Base-by-base conservation (phyloP, 1,140 invertebrate species). In the Diorhabda elongata region DNA sequence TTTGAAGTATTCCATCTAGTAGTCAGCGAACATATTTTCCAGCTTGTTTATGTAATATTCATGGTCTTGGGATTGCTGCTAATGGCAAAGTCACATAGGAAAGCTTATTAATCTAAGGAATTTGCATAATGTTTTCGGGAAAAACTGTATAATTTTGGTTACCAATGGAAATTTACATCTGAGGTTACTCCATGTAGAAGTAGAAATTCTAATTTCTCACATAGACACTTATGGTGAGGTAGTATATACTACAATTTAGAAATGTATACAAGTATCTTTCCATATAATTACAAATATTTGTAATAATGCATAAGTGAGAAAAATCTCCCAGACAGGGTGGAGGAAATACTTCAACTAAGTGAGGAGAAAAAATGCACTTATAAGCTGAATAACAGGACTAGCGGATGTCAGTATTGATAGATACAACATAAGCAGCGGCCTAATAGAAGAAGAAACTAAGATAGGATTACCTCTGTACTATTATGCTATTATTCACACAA, bases 1-100 rank as follows among this genome's bases (percentile, higher is more conserved):
- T 26, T 26, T 26, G 26, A 26, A 26, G 0, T 26, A 26, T 26
- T 26, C 0, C 26, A 26, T 26, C 0, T 26, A 26, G 26, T 26
- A 26, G 47, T 52, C 3, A 8, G n/a, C 47, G 47, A 4, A n/a
- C 47, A 52, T 52, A 52, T 8, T 52, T 8, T 52, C n/a, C 47
- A 52, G 6, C 47, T 8, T 52, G 47, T 52, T 52, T 52, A 52
- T 52, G 47, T 4, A 52, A 52, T 52, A 52, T 52, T 52, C 6
- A 52, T 52, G 47, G 47, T n/a, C 47, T 52, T 52, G 47, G n/a
- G 47, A n/a, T 8, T 52, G n/a, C 47, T 52, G 47, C 47, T 52
- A 52, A 52, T 52, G 47, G 47, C 47, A n/a, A 52, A 52, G n/a
- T 52, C 47, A 52, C 47, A n/a, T 52, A n/a, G 47, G 47, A 52